Evolutionary conservation across 35 echinoderm and acorn worm genomes (phyloP), one percentile per base, ranked within the genome.

Genomic region (Diadema setosum): DNA sequence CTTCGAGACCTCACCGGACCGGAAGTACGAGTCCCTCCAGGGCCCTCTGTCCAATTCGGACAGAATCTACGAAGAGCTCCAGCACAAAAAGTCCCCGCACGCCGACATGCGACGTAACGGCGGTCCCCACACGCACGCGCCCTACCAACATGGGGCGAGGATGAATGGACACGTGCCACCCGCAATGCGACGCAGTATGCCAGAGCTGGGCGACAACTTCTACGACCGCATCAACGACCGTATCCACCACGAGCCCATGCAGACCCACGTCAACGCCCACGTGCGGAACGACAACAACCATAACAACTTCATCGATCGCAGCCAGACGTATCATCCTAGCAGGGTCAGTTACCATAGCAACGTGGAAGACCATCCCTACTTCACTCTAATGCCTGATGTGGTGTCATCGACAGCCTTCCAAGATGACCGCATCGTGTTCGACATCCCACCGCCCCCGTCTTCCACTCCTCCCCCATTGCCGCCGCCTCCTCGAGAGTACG

Each of bases 351-450:
- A 52, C 48, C 48, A 52, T 52, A 78, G 73, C n/a, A 35, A 78
- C 73, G 34, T 21, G n/a, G 73, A 78, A 23, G 73, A 78, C 8
- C 73, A 78, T 11, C 73, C 73, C 0, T 78, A 78, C 20, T 78
- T 78, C 44, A 78, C 73, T 6, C 73, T 78, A 21, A 78, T 78
- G 73, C 73, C 73, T 8, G 73, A 78, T 44, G 73, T 78, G n/a
- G 73, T 78, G 14, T 78, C 73, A 8, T 78, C 73, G n/a, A 78
- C 73, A 41, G 73, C 73, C 7, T 78, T 42, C 44, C 73, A 78
- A 44, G 73, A 78, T 78, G 73, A 78, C 24, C 73, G 73, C 25
- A 78, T 78, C 40, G 5, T 78, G 3, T 78, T 78, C 35, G 24
- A 34, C 35, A 78, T 78, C 40, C 73, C 73, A 2, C 73, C 40